phyloP scores from a whole-genome alignment of 2,113 vertebrate species.

The Capreolus pygargus region DNA sequence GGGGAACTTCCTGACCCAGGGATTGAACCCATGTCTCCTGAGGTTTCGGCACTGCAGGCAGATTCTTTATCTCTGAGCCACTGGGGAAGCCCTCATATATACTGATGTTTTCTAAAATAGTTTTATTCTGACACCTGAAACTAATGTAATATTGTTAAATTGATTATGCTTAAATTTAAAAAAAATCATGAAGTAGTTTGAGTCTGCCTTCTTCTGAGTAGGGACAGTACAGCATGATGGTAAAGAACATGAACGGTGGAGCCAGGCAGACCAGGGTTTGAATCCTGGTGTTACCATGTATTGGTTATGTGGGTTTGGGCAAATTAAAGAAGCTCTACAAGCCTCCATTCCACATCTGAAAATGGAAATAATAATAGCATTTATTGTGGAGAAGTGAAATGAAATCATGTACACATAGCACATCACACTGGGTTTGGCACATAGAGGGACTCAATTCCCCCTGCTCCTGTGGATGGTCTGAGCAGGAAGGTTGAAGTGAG shows the following conservation, averaged over 20 bases:
- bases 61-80: not conserved
- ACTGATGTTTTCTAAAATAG: not conserved
- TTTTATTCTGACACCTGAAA: not conserved
- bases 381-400: not conserved
- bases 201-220: not conserved
- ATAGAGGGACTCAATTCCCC: not conserved
- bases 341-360: not conserved
- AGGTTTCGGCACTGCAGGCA: not conserved
- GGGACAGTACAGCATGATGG: not conserved
- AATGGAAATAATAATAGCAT: not conserved
- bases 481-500: not conserved
- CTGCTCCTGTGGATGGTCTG: not conserved
- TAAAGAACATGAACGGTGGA: not conserved
- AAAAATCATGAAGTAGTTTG: not conserved
- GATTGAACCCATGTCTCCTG: not conserved
- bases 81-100: not conserved
- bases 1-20: not conserved
- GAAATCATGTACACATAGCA: not conserved
- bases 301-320: not conserved
- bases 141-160: not conserved
- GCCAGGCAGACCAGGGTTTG: not conserved
- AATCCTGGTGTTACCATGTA: not conserved
- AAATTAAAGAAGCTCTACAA: not conserved
- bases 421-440: not conserved
- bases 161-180: not conserved